A percentile compares a stretch with the other conserved stretches of the same genome.
These are phyloP conservation scores for Neofelis nebulosa DNA, from an alignment of 2,113 vertebrate genomes.

Conservation along the genomic window DNA sequence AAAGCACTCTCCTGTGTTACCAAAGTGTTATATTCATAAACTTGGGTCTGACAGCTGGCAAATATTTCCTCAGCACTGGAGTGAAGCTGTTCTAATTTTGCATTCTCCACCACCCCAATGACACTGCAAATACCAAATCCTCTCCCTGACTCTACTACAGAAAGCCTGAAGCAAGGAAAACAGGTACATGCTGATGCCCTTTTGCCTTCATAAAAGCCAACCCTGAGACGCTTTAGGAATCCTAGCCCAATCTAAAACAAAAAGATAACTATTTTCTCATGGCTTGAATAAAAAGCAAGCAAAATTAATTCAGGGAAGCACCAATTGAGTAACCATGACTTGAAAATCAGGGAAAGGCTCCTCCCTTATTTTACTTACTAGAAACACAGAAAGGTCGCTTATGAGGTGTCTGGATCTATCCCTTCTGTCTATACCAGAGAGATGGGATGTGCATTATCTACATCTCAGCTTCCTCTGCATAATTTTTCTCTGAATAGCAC, in stretches of 20 bases:
- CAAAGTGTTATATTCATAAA: conserved; percentile 33
- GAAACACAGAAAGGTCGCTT: conserved; percentile 32
- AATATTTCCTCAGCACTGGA: conserved; percentile 8
- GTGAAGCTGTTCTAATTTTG: conserved; percentile 31
- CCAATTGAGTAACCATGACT: background rate
- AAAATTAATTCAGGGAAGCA: conserved; percentile 39
- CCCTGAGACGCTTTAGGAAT: background rate
- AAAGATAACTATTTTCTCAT: conserved; percentile 5
- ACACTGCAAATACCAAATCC: conserved; percentile 55
- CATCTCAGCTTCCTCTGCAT: background rate
- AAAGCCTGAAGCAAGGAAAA: background rate
- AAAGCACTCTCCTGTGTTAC: background rate
- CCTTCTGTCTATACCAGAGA: background rate
- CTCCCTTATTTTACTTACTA: conserved; percentile 21
- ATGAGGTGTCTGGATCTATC: background rate
- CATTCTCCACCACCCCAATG: background rate
- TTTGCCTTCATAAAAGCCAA: background rate
- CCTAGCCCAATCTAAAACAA: background rate
- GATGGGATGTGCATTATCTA: background rate
- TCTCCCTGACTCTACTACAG: background rate
- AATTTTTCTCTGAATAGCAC: conserved; percentile 51
- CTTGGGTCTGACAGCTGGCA: background rate
- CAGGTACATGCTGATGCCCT: background rate
- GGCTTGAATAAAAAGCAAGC: background rate
- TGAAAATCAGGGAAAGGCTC: background rate